Evolutionary conservation across 2,888 invertebrate genomes (phyloP).

Genomic region (Drosophila nigricruria): DNA sequence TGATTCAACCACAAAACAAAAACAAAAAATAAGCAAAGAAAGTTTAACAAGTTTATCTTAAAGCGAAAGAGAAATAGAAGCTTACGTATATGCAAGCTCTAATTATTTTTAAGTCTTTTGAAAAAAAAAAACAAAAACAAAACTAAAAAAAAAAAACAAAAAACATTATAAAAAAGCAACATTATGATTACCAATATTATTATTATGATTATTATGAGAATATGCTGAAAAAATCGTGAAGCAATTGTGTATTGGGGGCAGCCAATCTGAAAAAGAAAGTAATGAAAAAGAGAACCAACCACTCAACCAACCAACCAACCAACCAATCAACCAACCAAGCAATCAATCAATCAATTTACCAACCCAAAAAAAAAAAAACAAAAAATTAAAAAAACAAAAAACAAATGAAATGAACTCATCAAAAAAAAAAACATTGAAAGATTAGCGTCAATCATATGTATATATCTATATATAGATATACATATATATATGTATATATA

Average conservation of each 20-base stretch:
- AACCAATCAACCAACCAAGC: constrained; percentile 5
- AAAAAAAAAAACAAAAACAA: constrained; percentile 32
- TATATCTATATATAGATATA: neutral
- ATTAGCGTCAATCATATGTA: neutral
- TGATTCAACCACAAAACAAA: constrained; percentile 23
- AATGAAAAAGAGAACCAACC: constrained; percentile 37
- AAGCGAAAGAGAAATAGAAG: constrained; percentile 33
- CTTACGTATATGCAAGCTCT: constrained; percentile 56
- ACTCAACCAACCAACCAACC: constrained; percentile 12
- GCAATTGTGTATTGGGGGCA: constrained; percentile 86
- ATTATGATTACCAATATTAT: constrained; percentile 66
- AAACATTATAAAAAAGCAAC: constrained; percentile 25
- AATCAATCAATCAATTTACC: constrained; percentile 10
- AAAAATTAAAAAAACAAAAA: neutral
- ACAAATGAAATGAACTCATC: neutral
- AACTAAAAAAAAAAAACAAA: constrained; percentile 21
- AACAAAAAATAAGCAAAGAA: constrained; percentile 27
- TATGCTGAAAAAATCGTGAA: constrained; percentile 85
- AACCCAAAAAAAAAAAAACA: neutral
- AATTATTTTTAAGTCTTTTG: constrained; percentile 60
- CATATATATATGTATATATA: neutral
- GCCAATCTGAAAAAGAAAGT: constrained; percentile 82
- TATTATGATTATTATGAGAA: constrained; percentile 71
- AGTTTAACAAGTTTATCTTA: constrained; percentile 38
- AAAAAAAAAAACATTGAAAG: neutral